Evolutionary conservation across 2,888 invertebrate species (phyloP), one percentile per base, ranked within the genome.

Genomic region (Penaeus monodon): DNA sequence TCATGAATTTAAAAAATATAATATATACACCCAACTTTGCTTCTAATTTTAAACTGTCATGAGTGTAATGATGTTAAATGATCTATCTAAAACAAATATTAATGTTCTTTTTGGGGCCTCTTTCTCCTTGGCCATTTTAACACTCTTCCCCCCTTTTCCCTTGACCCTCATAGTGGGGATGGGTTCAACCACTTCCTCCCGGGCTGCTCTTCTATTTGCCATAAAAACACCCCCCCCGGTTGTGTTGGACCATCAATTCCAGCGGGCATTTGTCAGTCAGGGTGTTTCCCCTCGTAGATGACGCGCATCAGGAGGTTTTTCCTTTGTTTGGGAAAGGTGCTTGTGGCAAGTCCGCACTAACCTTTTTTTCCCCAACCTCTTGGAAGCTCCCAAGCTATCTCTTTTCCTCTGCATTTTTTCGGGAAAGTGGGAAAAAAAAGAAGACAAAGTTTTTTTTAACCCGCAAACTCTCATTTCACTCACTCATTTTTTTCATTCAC

Each of bases 261-360:
- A 86, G 63, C 20, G 78, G 77, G 49, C 86, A 10, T 76, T 63
- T 68, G 82, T 77, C 27, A 86, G 70, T 86, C 86, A n/a, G 86
- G 86, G 78, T 86, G 86, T n/a, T 86, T 81, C n/a, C 24, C 86
- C 86, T 27, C 86, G 81, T 10, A 86, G 86, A 73, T 86, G 86
- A 10, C 86, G 81, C 29, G 63, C 86, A 86, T 86, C 81, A 86
- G 24, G 86, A 86, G 24, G 86, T 86, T 78, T 86, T 86, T 49
- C 86, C 86, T n/a, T 27, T 86, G 82, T 29, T 86, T 86, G n/a
- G 12, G 86, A 82, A n/a, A 86, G 86, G 20, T 68, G 81, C 78
- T 86, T 86, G 77, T 86, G 86, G 64, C 86, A 86, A 12, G 81
- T 86, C 27, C 82, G 66, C 86, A 86, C 4, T 33, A 17, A 86